phyloP scores from a whole-genome alignment of 2,797 vertebrate genomes.

The Galago senegalensis region DNA sequence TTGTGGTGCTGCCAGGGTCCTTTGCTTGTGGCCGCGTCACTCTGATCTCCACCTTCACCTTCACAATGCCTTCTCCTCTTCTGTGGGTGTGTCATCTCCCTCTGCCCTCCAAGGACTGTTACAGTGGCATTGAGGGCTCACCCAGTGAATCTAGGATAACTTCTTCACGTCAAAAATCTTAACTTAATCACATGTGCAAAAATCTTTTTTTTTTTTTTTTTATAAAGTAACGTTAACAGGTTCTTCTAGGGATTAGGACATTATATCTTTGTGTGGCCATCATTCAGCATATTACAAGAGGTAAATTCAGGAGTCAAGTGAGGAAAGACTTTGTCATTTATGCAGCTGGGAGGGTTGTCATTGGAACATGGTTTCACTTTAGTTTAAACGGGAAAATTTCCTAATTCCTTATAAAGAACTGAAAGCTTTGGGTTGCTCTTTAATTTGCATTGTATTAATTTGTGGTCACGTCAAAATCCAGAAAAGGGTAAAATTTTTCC shows the following conservation, averaged over 20 bases:
- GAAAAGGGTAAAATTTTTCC: background rate
- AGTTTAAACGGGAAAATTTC: background rate
- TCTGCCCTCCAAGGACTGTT: background rate
- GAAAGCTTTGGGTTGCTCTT: background rate
- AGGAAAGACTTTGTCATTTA: background rate
- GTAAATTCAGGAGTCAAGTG: background rate
- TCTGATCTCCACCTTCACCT: background rate
- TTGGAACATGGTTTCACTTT: background rate
- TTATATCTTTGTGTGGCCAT: background rate
- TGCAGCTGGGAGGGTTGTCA: background rate
- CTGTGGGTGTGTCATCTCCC: background rate
- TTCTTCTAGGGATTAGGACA: no score
- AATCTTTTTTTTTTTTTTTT: background rate
- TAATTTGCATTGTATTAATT: background rate
- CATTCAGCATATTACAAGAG: rapidly evolving
- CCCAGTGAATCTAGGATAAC: background rate
- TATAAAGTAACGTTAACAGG: background rate
- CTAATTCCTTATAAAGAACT: background rate
- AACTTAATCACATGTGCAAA: background rate
- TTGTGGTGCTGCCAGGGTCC: background rate
- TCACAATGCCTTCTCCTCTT: background rate
- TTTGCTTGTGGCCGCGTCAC: background rate
- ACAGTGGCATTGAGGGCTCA: background rate
- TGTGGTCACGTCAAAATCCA: background rate
- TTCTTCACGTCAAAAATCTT: background rate